Base-by-base conservation (phyloP, 2,888 invertebrate species). In the Leucania comma region DNA sequence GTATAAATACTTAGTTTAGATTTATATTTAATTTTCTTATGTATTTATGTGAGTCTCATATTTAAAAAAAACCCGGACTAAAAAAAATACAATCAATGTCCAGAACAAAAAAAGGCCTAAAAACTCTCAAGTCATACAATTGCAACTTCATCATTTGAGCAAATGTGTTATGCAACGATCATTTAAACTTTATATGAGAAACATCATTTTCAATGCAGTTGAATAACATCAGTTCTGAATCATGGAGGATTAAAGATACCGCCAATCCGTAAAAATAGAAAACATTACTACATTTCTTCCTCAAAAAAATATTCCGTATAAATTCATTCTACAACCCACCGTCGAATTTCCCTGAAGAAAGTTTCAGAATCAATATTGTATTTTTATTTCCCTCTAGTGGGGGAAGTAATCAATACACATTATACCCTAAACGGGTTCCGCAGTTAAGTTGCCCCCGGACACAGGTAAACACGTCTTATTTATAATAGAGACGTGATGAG, bases 381-480 rank as follows among this genome's bases (percentile, higher is more conserved):
- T 84, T 84, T 84, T 84, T 82, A 82, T 83, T 72, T 54, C 59
- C 51, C 85, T 80, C 85, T 61, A 78, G 82, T 59, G 82, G 54
- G 57, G 70, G 58, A 82, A 80, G 56, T 74, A 80, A 83, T 84
- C 83, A 78, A 80, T 82, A 82, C 85, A 74, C 80, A 84, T 83
- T 83, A 82, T 78, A 64, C 64, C 62, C 63, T 74, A 80, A 83
- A 80, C 78, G 74, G 75, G 74, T 60, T 80, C 72, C 32, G 32
- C 68, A 56, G 74, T 72, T 75, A 78, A 80, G 70, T 74, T 78
- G 66, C 68, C 84, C 81, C 83, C 29, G 54, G 85, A 77, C 58
- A 81, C 66, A 82, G 68, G 85, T 85, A 83, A 82, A 84, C 75
- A 84, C 70, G 78, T 81, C 77, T 77, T 86, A 70, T 81, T 82